A percentile compares a stretch with the other conserved stretches of the same genome.
phyloP scores from a whole-genome alignment of 2,797 vertebrate genomes.

The Leptoclinus maculatus region DNA sequence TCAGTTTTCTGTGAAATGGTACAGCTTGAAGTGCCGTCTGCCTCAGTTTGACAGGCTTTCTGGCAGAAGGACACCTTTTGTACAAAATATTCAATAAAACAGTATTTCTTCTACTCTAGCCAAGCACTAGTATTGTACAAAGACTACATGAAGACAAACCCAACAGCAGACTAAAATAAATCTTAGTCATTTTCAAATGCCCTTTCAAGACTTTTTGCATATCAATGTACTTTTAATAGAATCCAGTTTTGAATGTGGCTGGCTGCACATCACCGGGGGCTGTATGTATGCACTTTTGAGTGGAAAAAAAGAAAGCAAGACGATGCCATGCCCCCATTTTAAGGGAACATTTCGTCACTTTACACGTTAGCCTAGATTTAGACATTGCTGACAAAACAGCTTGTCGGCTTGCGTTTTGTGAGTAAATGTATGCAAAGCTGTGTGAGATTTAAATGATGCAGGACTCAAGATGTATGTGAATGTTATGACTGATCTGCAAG shows the following conservation, averaged over 20 bases:
- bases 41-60: not conserved
- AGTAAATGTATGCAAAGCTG: slow-evolving; percentile 15
- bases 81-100: slow-evolving; percentile 10
- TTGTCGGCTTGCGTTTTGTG: slow-evolving; percentile 35
- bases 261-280: slow-evolving; percentile 56
- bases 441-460: slow-evolving; percentile 13
- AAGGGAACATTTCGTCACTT: slow-evolving; percentile 43
- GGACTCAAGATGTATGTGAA: not conserved
- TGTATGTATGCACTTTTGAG: slow-evolving; percentile 50
- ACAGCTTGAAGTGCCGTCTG: not conserved
- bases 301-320: slow-evolving; percentile 25
- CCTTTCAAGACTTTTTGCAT: slow-evolving; percentile 59
- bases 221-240: slow-evolving; percentile 47
- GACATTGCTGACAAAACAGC: slow-evolving; percentile 37
- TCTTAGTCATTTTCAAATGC: slow-evolving; percentile 31
- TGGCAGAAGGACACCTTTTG: not conserved
- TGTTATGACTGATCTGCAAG: not conserved
- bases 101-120: not conserved
- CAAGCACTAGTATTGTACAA: not conserved
- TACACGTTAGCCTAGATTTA: slow-evolving; percentile 26
- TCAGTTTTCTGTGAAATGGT: slow-evolving; percentile 9
- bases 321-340: slow-evolving; percentile 22
- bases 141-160: slow-evolving; percentile 27
- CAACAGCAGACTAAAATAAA: slow-evolving; percentile 2
- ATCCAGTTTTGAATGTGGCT: slow-evolving; percentile 38